Evolutionary conservation across 2,113 vertebrate genomes (phyloP).

Genomic region (Xiphorhynchus elegans): DNA sequence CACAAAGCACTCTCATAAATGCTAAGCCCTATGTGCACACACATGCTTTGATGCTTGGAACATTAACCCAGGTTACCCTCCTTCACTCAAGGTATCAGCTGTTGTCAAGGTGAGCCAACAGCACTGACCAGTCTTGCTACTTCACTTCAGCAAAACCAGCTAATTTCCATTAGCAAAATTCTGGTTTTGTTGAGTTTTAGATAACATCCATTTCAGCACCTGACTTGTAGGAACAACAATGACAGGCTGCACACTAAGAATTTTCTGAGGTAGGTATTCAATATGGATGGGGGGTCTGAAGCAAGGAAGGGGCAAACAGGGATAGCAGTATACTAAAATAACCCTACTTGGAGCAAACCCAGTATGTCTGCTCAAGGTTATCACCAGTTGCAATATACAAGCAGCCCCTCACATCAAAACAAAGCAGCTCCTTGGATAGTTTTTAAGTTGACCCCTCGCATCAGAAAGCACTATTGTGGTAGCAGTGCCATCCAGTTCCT

Average conservation of each 20-base stretch:
- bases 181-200: background rate
- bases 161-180: constrained; percentile 21
- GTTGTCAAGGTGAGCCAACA: constrained; percentile 11
- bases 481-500: background rate
- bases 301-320: background rate
- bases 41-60: rapidly evolving
- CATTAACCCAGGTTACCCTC: background rate
- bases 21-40: background rate
- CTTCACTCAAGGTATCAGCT: background rate
- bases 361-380: background rate
- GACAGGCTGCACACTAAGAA: background rate
- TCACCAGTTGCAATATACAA: background rate
- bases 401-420: background rate
- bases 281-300: background rate
- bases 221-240: background rate
- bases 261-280: background rate
- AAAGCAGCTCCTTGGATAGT: rapidly evolving
- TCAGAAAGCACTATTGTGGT: background rate
- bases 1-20: background rate
- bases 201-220: background rate
- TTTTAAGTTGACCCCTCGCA: background rate
- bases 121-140: background rate
- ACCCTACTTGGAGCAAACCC: background rate
- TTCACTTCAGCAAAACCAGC: background rate
- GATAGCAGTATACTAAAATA: background rate